Percentiles rank a stretch among this genome's conserved stretches.
Conservation (phyloP, 1,140 invertebrate genomes). For the Lepidurus packardi region DNA sequence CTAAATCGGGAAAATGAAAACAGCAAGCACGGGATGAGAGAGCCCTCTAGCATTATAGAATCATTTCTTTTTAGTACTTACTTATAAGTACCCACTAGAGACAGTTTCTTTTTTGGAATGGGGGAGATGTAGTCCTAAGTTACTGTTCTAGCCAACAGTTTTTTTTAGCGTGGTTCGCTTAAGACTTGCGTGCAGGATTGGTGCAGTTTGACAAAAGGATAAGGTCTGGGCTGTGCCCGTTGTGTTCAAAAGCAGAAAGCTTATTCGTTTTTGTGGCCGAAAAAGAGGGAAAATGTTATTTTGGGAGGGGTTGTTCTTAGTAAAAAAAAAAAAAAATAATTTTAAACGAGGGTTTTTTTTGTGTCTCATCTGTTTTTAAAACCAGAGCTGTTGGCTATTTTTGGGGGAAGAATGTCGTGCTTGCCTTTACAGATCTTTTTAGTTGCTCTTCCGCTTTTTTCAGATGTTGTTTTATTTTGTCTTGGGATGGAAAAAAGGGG, state of each 20-base stretch:
- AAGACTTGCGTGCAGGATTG: neutral
- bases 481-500: neutral
- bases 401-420: neutral
- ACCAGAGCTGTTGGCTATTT: conserved; percentile 19
- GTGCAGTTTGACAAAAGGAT: neutral
- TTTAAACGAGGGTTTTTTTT: neutral
- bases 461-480: neutral
- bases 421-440: neutral
- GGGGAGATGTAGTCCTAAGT: too few relatives aligned
- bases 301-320: conserved; percentile 14
- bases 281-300: conserved; percentile 1
- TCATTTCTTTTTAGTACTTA: too few relatives aligned
- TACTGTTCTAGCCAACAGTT: too few relatives aligned
- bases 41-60: too few relatives aligned
- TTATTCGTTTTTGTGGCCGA: neutral
- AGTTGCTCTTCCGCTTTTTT: neutral
- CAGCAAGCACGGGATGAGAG: too few relatives aligned
- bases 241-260: neutral
- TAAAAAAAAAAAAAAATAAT: neutral
- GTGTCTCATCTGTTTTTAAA: conserved; percentile 4
- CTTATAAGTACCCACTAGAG: too few relatives aligned
- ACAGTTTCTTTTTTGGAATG: too few relatives aligned
- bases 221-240: conserved; percentile 3
- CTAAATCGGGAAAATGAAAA: too few relatives aligned
- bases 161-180: neutral